Base-by-base conservation (phyloP, 1,140 invertebrate species). In the Colletes latitarsis region DNA sequence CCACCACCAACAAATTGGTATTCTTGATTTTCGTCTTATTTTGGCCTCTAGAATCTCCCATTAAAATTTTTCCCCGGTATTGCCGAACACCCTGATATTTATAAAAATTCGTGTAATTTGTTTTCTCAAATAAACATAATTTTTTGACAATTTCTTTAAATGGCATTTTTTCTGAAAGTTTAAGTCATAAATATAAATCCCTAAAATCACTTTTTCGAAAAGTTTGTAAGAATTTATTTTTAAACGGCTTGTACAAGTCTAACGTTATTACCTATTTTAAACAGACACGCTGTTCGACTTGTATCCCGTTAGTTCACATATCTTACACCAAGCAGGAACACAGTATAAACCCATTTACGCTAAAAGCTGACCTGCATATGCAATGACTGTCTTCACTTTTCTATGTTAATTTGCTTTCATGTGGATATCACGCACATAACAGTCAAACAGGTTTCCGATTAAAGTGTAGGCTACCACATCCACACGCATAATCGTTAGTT, bases 241-340 rank as follows among this genome's bases (percentile, higher is more conserved):
- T 6, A 30, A 62, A 39, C 58, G n/a, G 10, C 21, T 10, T 14
- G 19, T 14, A 41, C 4, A 30, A 46, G 49, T 3, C 52, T 60
- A 41, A 12, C 10, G 17, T 78, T 69, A 64, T 76, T 69, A 60
- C 39, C 67, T 41, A 64, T 79, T 74, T 57, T 43, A 76, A n/a
- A 64, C 12, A 78, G 66, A 67, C 57, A 75, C 77, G 55, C 3
- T 46, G 57, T 17, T 57, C 19, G n/a, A 63, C 55, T 58, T 21
- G 67, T 66, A 19, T 86, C 82, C 85, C 84, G 85, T 87, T 87
- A 87, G 81, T 86, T 80, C 73, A 62, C 84, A 55, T 80, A 74
- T 66, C 43, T 82, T 69, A 62, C 63, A 85, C 49, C 72, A 74
- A 57, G 58, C 71, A 72, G 71, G 58, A 73, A 85, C 75, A 67